Conservation (phyloP, 2,888 invertebrate genomes). For the Uloborus plumipes region DNA sequence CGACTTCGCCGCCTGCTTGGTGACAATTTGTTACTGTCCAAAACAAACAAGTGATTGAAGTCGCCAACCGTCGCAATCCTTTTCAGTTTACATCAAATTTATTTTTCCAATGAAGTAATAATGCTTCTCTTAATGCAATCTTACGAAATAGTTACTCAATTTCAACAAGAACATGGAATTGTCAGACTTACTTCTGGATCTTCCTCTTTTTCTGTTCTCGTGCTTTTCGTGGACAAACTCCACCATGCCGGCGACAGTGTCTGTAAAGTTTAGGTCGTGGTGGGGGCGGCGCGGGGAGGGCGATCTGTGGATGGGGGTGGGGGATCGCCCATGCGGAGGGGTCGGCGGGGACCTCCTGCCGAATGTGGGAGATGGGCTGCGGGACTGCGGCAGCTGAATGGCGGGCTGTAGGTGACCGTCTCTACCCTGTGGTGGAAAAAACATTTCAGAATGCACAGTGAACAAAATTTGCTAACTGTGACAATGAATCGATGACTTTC, state of each 20-base stretch:
- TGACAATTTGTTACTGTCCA: too few species aligned
- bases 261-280: conserved; percentile 95
- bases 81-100: too few species aligned
- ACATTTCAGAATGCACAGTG: background rate
- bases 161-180: too few species aligned
- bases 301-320: conserved; percentile 44
- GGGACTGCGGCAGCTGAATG: conserved; percentile 30
- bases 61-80: too few species aligned
- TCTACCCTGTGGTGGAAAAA: conserved; percentile 21
- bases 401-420: conserved; percentile 59
- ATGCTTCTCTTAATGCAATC: too few species aligned
- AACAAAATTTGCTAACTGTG: too few species aligned
- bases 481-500: too few species aligned
- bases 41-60: too few species aligned
- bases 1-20: too few species aligned
- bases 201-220: conserved; percentile 75
- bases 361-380: conserved; percentile 46
- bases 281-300: conserved; percentile 45
- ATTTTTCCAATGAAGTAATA: too few species aligned
- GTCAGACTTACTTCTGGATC: conserved; percentile 72
- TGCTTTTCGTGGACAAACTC: conserved; percentile 87
- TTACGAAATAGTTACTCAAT: too few species aligned
- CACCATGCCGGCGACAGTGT: conserved; percentile 95
- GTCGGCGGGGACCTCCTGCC: conserved; percentile 33
- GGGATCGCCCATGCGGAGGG: conserved; percentile 45